These are phyloP conservation scores for Tetragnatha montana DNA, from an alignment of 2,888 invertebrate species.

Conservation along the genomic window DNA sequence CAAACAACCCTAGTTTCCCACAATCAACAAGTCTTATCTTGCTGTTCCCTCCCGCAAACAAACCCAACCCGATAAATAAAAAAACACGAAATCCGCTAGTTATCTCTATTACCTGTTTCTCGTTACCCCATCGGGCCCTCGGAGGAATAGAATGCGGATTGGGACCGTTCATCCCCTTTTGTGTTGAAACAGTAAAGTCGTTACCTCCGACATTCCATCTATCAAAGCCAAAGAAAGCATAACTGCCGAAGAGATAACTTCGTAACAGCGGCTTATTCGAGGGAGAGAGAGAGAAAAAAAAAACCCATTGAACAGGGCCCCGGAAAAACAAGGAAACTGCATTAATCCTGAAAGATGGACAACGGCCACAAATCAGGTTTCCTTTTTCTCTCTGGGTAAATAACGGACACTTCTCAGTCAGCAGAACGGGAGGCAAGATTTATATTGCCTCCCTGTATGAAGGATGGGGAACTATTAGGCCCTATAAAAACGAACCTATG, in stretches of 20 bases:
- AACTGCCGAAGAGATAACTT: slow-evolving; percentile 45
- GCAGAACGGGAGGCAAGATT: slow-evolving; percentile 37
- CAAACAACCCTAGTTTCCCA: neutral
- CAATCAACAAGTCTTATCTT: neutral
- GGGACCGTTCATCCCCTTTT: neutral
- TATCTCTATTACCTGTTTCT: neutral
- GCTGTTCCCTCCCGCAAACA: neutral
- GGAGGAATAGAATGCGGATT: neutral
- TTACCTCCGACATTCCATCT: slow-evolving; percentile 14
- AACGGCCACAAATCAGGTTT: slow-evolving; percentile 59
- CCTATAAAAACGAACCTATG: slow-evolving; percentile 7
- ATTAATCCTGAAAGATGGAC: slow-evolving; percentile 61
- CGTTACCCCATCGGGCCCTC: neutral
- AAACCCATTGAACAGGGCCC: slow-evolving; percentile 21
- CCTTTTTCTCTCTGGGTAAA: slow-evolving; percentile 45
- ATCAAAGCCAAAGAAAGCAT: slow-evolving; percentile 26
- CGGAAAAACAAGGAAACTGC: slow-evolving; percentile 57
- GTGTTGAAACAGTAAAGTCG: slow-evolving; percentile 24
- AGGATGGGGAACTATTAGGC: slow-evolving; percentile 20
- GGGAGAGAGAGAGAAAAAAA: neutral
- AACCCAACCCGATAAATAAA: neutral
- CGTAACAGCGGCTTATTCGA: slow-evolving; percentile 8
- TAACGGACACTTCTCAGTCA: slow-evolving; percentile 40
- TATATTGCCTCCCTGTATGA: slow-evolving; percentile 28
- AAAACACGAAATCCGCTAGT: neutral